Conservation (phyloP, 2,797 vertebrate genomes). For the Octomys mimax region DNA sequence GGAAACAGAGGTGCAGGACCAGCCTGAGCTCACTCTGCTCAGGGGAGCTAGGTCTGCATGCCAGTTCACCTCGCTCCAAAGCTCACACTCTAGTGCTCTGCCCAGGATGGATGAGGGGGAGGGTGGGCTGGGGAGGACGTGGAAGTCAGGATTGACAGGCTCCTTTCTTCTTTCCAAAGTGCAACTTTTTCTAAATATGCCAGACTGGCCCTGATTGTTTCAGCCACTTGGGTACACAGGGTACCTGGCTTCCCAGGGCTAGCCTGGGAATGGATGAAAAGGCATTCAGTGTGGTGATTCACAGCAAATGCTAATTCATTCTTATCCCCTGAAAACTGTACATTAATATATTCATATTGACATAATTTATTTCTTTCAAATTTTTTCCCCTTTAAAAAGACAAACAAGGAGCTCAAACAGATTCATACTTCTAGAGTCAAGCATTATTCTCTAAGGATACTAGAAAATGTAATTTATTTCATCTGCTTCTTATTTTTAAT, state of each 20-base stretch:
- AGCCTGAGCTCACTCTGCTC: rapidly evolving
- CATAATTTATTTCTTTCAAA: neutral
- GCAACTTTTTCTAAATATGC: neutral
- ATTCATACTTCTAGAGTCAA: neutral
- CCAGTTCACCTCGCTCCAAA: neutral
- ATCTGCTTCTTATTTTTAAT: constrained; percentile 90
- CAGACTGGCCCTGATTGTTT: neutral
- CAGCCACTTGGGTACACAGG: rapidly evolving
- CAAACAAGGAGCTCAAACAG: constrained; percentile 25
- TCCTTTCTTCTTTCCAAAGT: neutral
- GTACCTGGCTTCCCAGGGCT: neutral
- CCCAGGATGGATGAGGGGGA: neutral
- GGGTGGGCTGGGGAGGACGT: neutral
- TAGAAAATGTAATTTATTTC: constrained; percentile 88
- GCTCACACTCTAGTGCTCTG: neutral
- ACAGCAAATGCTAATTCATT: neutral
- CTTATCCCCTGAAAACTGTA: neutral
- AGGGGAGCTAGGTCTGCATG: neutral
- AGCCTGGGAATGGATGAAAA: neutral
- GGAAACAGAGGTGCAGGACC: neutral
- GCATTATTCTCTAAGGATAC: constrained; percentile 77
- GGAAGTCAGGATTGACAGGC: rapidly evolving
- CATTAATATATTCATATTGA: neutral
- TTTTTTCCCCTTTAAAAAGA: constrained; percentile 14
- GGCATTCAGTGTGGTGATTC: neutral